Conservation (phyloP, 2,888 invertebrate genomes). For the Cephus runcator region DNA sequence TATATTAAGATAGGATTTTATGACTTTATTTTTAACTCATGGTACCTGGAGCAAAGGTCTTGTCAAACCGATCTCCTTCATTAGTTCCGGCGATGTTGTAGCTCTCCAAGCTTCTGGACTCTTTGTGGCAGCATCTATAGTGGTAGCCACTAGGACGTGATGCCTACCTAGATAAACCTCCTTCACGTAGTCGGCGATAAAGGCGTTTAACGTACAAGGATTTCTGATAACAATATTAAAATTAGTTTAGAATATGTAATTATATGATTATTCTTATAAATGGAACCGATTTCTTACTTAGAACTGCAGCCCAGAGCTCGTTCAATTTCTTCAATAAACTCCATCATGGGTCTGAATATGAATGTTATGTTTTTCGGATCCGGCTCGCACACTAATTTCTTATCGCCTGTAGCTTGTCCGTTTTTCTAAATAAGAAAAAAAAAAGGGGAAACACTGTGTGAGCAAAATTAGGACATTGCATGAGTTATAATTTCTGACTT, state of each 20-base stretch:
- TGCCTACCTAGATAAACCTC: conserved; percentile 86
- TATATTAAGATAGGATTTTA: background rate
- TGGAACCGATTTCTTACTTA: conserved; percentile 64
- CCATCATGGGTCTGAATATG: conserved; percentile 84
- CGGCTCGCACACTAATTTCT: conserved; percentile 80
- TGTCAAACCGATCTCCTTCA: conserved; percentile 71
- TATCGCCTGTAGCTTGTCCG: conserved; percentile 61
- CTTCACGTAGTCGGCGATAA: conserved; percentile 87
- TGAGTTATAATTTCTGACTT: conserved; percentile 12
- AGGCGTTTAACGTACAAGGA: conserved; percentile 83
- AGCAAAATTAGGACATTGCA: background rate
- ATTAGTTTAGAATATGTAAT: background rate
- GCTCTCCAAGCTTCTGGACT: conserved; percentile 84
- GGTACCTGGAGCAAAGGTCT: conserved; percentile 75
- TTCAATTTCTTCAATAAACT: conserved; percentile 88
- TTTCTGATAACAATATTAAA: conserved; percentile 61
- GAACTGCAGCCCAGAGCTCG: conserved; percentile 70
- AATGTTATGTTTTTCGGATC: conserved; percentile 80
- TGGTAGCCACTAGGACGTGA: conserved; percentile 72
- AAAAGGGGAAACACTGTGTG: background rate
- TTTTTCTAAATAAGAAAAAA: conserved; percentile 36
- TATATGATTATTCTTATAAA: background rate
- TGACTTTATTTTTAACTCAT: background rate
- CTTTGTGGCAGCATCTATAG: conserved; percentile 79
- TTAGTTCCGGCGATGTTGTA: conserved; percentile 76